A percentile compares a stretch with the other conserved stretches of the same genome.
Evolutionary conservation across 2,797 vertebrate genomes (phyloP).

Genomic region (Poeciliopsis paucimaculata): DNA sequence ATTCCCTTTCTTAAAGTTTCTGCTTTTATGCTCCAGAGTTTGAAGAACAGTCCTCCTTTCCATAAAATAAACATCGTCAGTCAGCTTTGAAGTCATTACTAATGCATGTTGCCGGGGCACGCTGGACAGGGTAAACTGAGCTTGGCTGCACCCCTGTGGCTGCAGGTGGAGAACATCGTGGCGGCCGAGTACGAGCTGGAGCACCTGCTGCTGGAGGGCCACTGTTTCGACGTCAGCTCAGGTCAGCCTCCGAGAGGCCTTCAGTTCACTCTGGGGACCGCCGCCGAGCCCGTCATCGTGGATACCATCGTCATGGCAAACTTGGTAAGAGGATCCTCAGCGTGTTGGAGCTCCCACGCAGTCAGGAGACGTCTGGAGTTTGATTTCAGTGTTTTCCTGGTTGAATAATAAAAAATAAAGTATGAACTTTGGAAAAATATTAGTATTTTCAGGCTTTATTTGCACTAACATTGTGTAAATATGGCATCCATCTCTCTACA

Average conservation of each 20-base stretch:
- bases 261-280: conserved; percentile 94
- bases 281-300: conserved; percentile 86
- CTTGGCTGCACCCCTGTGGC: not conserved
- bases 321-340: conserved; percentile 80
- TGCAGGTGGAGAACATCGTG: conserved; percentile 90
- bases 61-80: not conserved
- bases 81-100: not conserved
- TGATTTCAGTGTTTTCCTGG: not conserved
- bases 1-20: conserved; percentile 1
- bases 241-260: conserved; percentile 96
- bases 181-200: conserved; percentile 96
- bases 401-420: not conserved
- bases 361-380: not conserved
- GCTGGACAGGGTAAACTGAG: not conserved
- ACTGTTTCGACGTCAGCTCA: conserved; percentile 96
- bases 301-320: conserved; percentile 99
- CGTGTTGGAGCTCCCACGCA: not conserved
- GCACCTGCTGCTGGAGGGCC: conserved; percentile 93
- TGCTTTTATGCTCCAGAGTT: not conserved
- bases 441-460: not conserved
- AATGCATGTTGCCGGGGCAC: not conserved
- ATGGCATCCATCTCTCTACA: not conserved
- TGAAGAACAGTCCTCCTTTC: not conserved
- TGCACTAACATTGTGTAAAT: not conserved
- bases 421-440: not conserved